Conservation (phyloP, 2,797 vertebrate genomes). For the Oreonectes daqikongensis region DNA sequence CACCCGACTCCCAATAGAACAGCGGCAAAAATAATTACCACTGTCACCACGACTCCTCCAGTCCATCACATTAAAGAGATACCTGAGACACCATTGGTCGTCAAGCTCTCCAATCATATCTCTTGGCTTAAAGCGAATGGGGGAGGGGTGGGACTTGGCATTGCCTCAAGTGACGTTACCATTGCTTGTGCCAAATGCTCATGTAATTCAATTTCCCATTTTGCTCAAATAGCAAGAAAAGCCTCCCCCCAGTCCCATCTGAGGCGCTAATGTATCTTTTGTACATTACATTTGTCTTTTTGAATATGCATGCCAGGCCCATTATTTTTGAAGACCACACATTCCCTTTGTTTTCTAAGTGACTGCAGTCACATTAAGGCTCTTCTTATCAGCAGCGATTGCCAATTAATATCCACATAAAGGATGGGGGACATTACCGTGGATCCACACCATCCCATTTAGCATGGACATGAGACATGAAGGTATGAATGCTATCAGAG, state of each 20-base stretch:
- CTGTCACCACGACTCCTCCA: conserved; percentile 68
- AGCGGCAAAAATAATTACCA: conserved; percentile 76
- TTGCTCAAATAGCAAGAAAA: conserved; percentile 40
- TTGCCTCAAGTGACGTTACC: conserved; percentile 40
- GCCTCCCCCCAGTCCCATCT: conserved; percentile 47
- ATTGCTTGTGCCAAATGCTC: conserved; percentile 46
- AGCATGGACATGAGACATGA: conserved; percentile 45
- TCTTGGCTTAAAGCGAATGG: conserved; percentile 28
- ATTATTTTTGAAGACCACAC: conserved; percentile 55
- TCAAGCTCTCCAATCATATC: conserved; percentile 49
- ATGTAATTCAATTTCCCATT: conserved; percentile 56
- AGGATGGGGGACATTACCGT: conserved; percentile 61
- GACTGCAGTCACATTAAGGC: conserved; percentile 60
- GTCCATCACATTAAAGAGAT: conserved; percentile 75
- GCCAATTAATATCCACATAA: conserved; percentile 65
- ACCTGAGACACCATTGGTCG: conserved; percentile 56
- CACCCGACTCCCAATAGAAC: conserved; percentile 69
- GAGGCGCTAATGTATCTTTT: conserved; percentile 59
- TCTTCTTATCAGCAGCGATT: conserved; percentile 56
- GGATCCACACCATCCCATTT: conserved; percentile 53
- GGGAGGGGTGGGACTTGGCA: conserved; percentile 37
- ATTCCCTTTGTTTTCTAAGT: conserved; percentile 63
- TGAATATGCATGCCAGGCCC: conserved; percentile 50
- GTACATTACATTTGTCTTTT: conserved; percentile 34
- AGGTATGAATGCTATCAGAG: conserved; percentile 47